These are phyloP conservation scores for Cyprinodon brontotheroides DNA, from an alignment of 2,113 vertebrate genomes.

Conservation along the genomic window DNA sequence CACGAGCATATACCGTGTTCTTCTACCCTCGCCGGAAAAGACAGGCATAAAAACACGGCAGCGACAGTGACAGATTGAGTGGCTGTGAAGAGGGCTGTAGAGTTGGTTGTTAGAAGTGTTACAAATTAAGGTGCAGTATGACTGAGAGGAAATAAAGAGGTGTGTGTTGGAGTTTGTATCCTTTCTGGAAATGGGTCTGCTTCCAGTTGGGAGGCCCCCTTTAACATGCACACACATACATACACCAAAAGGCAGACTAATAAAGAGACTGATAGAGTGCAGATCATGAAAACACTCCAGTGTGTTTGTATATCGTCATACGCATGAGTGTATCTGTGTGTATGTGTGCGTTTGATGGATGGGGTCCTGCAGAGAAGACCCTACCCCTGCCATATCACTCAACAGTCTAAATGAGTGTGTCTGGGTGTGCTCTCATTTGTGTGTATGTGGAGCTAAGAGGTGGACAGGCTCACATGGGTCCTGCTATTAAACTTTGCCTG, in stretches of 20 bases:
- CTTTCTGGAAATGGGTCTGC: constrained; percentile 65
- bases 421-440: constrained; percentile 19
- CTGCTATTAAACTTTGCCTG: constrained; percentile 62
- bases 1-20: constrained; percentile 15
- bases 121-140: constrained; percentile 70
- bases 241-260: constrained; percentile 57
- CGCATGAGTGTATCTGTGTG: background rate
- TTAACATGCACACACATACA: constrained; percentile 20
- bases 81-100: constrained; percentile 63
- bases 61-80: constrained; percentile 76
- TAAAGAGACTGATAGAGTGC: constrained; percentile 76
- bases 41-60: constrained; percentile 45
- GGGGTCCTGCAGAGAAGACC: constrained; percentile 68
- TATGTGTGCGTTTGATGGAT: constrained; percentile 68
- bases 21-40: constrained; percentile 20
- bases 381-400: constrained; percentile 68
- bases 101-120: constrained; percentile 75
- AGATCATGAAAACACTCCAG: constrained; percentile 60
- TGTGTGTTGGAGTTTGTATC: constrained; percentile 73
- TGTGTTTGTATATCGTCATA: constrained; percentile 50
- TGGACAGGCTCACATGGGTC: constrained; percentile 58
- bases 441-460: constrained; percentile 54
- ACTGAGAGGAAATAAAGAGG: constrained; percentile 74
- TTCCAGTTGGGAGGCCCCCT: constrained; percentile 67
- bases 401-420: constrained; percentile 56